Evolutionary conservation across 2,113 vertebrate species (phyloP).

Genomic region (Eclectus roratus): DNA sequence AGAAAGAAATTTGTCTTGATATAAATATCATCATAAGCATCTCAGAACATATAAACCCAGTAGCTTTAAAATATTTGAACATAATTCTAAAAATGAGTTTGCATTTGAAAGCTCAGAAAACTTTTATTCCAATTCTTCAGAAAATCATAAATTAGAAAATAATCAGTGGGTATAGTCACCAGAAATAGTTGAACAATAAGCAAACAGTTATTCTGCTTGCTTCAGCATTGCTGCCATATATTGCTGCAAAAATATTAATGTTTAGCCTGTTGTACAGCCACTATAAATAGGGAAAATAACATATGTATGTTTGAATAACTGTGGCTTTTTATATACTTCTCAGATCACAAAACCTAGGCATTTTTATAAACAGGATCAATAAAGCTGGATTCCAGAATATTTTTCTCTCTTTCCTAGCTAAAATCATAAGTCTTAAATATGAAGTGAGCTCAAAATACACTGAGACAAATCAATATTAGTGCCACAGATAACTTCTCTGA

Average conservation of each 20-base stretch:
- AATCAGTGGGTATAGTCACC: neutral
- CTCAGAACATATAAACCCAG: neutral
- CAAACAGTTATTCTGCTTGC: neutral
- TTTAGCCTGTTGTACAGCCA: neutral
- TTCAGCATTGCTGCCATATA: neutral
- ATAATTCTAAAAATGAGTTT: neutral
- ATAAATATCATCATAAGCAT: neutral
- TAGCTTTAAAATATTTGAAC: neutral
- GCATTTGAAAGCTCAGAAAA: neutral
- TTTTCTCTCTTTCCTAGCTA: neutral
- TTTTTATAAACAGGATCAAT: neutral
- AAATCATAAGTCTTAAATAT: neutral
- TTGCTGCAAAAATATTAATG: neutral
- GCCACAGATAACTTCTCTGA: neutral
- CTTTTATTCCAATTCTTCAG: neutral
- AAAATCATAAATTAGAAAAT: neutral
- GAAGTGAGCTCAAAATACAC: neutral
- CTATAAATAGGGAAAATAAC: neutral
- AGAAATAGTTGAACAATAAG: neutral
- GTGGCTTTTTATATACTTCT: neutral
- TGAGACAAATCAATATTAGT: rapidly evolving
- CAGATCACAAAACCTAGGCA: neutral
- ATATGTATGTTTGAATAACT: neutral
- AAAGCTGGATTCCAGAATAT: neutral
- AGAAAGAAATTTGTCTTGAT: neutral